Base-by-base conservation (phyloP, 2,113 vertebrate species). In the Copsychus sechellarum region DNA sequence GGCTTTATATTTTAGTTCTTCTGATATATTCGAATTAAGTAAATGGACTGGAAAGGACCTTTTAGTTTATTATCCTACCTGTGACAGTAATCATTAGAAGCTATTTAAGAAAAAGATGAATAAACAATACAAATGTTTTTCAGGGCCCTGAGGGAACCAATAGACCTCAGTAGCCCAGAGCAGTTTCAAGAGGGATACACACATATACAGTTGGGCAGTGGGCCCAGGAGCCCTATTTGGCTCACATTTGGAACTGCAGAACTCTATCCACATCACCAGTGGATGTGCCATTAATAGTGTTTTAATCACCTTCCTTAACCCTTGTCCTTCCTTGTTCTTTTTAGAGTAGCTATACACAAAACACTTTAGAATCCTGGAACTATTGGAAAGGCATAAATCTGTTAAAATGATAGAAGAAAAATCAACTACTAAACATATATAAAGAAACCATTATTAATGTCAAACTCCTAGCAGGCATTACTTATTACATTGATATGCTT, bases 251-350 rank as follows among this genome's bases (percentile, higher is more conserved):
- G 47, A 90, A 42, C 24, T 21, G 45, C n/a, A 88, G 36, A n/a
- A 61, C n/a, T 66, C 0, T 0, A 58, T 18, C 13, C 26, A 36
- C 21, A 26, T 54, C 47, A 51, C 62, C 67, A 58, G 18, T 2
- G 7, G 28, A 28, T 3, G 1, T 60, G n/a, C 22, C 29, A 69
- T 58, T 76, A 42, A 34, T 5, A 42, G 11, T 29, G 10, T 31
- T 89, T 87, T 56, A 74, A 38, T 17, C 16, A 69, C 28, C 14
- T 72, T 73, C 48, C 23, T 69, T 57, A 34, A 58, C 57, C 28
- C 23, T 69, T 36, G 22, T 36, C 18, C 33, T 70, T 51, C 56
- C 15, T 51, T 48, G 8, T 2, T 76, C 48, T 77, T 88, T 92
- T 81, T 45, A 76, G 87, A 20, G 11, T 28, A 72, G 5, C 23